These are phyloP conservation scores for Dryadula phaetusa DNA, from an alignment of 2,888 invertebrate genomes.

Conservation along the genomic window DNA sequence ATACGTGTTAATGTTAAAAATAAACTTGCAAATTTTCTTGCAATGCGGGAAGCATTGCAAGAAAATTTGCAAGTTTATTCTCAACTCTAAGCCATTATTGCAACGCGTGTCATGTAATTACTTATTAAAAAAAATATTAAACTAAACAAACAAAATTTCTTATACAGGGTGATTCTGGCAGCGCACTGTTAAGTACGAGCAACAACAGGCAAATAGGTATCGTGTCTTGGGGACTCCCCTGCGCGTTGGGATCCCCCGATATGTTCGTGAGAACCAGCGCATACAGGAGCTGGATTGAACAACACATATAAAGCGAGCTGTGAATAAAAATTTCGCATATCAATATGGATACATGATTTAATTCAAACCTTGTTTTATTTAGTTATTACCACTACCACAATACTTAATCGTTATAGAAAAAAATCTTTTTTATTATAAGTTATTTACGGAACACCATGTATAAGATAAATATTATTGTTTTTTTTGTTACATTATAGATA, in stretches of 20 bases:
- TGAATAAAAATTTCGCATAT: not conserved
- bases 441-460: no score
- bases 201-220: constrained; percentile 54
- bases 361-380: no score
- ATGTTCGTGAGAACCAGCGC: constrained; percentile 57
- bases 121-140: not conserved
- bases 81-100: no score
- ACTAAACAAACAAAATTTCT: not conserved
- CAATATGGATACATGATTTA: not conserved
- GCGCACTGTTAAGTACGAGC: constrained; percentile 51
- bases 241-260: constrained; percentile 64
- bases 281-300: constrained; percentile 48
- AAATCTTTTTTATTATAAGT: no score
- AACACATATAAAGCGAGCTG: not conserved
- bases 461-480: no score
- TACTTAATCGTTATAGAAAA: no score
- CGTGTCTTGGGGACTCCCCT: constrained; percentile 67
- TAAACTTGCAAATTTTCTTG: no score
- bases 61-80: no score
- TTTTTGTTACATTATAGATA: no score
- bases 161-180: constrained; percentile 2
- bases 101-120: not conserved
- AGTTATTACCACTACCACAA: no score
- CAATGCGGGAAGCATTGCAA: no score
- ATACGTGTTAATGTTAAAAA: no score